Conservation (phyloP, 53 echinoderm and acorn worm species). For the Arbacia lixula region DNA sequence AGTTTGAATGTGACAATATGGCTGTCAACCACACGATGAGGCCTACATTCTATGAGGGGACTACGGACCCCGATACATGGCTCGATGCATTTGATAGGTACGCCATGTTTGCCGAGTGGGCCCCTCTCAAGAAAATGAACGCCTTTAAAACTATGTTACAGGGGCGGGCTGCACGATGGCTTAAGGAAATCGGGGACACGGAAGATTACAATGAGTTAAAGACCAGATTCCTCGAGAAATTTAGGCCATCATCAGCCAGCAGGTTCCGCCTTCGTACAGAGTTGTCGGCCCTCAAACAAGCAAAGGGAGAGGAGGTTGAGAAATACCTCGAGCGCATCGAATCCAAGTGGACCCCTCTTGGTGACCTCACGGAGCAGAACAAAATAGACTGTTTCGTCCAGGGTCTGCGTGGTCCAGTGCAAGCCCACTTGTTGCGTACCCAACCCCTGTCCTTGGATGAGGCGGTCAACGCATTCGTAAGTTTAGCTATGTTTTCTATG, state of each 20-base stretch:
- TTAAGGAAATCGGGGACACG: background rate
- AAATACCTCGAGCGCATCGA: background rate
- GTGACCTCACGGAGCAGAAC: background rate
- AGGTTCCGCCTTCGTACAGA: constrained; percentile 8
- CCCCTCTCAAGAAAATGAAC: background rate
- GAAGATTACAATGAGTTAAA: background rate
- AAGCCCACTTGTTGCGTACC: too few species aligned
- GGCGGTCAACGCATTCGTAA: too few species aligned
- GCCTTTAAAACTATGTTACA: constrained; percentile 19
- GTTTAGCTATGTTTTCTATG: too few species aligned
- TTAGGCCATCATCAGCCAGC: background rate
- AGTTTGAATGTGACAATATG: too few species aligned
- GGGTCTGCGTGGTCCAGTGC: too few species aligned
- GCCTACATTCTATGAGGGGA: constrained; percentile 22
- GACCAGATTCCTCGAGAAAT: background rate
- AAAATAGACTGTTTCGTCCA: too few species aligned
- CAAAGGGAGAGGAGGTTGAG: background rate
- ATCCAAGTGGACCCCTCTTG: background rate
- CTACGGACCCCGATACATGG: background rate
- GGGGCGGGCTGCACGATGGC: constrained; percentile 4
- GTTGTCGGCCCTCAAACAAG: background rate
- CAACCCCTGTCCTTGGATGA: too few species aligned
- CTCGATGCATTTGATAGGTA: constrained; percentile 24
- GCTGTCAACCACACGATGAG: too few species aligned
- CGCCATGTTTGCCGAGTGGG: constrained; percentile 8